Evolutionary conservation across 2,888 invertebrate species (phyloP).

Genomic region (Drosophila sordidula): DNA sequence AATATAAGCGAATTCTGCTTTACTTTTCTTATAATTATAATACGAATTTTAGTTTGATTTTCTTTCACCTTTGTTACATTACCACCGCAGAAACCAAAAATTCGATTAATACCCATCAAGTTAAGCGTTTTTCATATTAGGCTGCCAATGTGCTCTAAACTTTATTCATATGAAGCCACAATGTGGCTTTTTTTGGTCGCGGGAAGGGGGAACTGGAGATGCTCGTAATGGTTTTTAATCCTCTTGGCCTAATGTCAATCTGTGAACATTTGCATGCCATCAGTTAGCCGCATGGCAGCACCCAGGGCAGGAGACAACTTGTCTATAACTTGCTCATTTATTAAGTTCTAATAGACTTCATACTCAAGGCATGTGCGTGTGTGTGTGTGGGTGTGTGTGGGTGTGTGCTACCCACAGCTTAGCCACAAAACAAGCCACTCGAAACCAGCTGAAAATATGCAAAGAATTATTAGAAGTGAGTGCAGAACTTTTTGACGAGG

Average conservation of each 20-base stretch:
- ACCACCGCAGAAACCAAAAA: neutral
- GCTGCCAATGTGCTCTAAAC: conserved; percentile 4
- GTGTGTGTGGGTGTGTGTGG: neutral
- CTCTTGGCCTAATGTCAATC: conserved; percentile 44
- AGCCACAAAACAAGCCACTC: conserved; percentile 58
- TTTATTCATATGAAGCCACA: neutral
- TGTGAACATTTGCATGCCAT: conserved; percentile 28
- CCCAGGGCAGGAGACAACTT: conserved; percentile 24
- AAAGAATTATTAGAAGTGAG: conserved; percentile 65
- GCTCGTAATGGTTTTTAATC: conserved; percentile 26
- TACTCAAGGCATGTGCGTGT: neutral
- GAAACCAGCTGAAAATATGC: conserved; percentile 62
- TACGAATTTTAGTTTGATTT: no score
- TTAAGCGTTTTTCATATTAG: neutral
- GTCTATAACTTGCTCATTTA: conserved; percentile 67
- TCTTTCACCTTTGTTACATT: no score
- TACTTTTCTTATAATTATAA: no score
- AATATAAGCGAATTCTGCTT: no score
- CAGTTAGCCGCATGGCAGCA: conserved; percentile 39
- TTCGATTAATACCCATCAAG: neutral
- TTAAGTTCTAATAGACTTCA: conserved; percentile 70
- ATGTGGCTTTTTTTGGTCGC: neutral
- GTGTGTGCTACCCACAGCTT: conserved; percentile 24
- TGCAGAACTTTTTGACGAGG: conserved; percentile 38
- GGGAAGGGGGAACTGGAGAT: neutral